Percentiles rank a stretch among this genome's conserved stretches.
These are phyloP conservation scores for Pollenia labialis DNA, from an alignment of 2,888 invertebrate species.

Conservation along the genomic window DNA sequence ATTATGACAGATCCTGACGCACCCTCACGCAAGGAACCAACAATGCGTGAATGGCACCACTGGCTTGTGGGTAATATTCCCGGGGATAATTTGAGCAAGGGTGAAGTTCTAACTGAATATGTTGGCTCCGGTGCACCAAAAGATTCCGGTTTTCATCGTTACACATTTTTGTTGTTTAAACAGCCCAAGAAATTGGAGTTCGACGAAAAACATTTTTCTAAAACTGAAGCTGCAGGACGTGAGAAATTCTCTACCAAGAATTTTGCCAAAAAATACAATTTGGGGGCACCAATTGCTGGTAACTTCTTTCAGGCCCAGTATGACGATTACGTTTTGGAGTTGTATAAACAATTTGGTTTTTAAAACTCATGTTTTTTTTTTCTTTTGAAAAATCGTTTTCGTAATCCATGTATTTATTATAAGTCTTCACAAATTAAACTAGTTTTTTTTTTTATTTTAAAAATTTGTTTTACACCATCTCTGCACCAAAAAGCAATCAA, in stretches of 20 bases:
- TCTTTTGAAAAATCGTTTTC: constrained; percentile 11
- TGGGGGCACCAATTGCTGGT: constrained; percentile 86
- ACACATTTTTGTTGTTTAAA: constrained; percentile 91
- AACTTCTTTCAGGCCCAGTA: constrained; percentile 82
- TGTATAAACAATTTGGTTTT: constrained; percentile 81
- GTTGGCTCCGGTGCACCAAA: constrained; percentile 94
- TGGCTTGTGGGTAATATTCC: constrained; percentile 97
- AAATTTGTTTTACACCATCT: neutral
- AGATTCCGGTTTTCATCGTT: constrained; percentile 90
- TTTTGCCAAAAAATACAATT: constrained; percentile 91
- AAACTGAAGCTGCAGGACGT: constrained; percentile 85
- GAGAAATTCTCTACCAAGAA: constrained; percentile 87
- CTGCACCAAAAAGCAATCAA: constrained; percentile 24
- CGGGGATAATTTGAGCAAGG: constrained; percentile 88
- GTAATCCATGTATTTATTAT: constrained; percentile 30
- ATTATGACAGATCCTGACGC: constrained; percentile 93
- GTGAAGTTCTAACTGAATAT: constrained; percentile 91
- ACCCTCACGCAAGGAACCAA: constrained; percentile 92
- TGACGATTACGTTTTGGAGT: constrained; percentile 84
- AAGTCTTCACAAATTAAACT: constrained; percentile 59
- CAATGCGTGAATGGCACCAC: constrained; percentile 94
- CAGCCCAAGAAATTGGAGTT: constrained; percentile 87
- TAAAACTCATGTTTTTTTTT: constrained; percentile 13
- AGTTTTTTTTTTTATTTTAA: constrained; percentile 30
- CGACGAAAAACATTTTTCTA: constrained; percentile 84